These are phyloP conservation scores for Micropterix aruncella DNA, from an alignment of 2,888 invertebrate species.

Conservation along the genomic window DNA sequence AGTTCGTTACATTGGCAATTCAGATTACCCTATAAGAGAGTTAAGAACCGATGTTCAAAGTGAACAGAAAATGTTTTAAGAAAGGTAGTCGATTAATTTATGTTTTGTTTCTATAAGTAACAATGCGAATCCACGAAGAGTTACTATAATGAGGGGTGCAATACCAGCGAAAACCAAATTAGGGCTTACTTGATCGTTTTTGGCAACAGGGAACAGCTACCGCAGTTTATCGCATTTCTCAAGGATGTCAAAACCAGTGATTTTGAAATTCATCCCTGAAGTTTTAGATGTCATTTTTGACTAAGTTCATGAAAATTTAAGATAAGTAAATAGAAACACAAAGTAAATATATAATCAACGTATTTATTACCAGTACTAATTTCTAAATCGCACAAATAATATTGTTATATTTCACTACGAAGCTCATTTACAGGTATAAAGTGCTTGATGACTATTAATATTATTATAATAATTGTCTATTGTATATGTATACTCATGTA, in stretches of 20 bases:
- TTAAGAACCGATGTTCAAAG: neutral
- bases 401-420: neutral
- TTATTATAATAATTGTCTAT: no score
- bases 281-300: constrained; percentile 1
- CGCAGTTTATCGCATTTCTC: constrained; percentile 6
- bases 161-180: constrained; percentile 4
- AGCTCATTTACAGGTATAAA: neutral
- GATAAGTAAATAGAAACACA: neutral
- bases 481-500: no score
- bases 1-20: constrained; percentile 3
- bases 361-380: neutral
- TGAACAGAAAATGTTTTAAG: neutral
- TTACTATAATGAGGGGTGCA: no score
- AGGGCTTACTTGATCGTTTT: constrained; percentile 3
- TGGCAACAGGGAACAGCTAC: constrained; percentile 4
- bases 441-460: no score
- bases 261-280: constrained; percentile 6
- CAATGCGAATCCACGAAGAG: no score
- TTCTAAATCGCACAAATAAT: neutral
- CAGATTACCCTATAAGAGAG: neutral
- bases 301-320: neutral
- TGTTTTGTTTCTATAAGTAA: no score
- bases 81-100: no score
- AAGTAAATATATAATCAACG: neutral
- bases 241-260: constrained; percentile 6